Base-by-base conservation (phyloP, 1,140 invertebrate species). In the Musca domestica region DNA sequence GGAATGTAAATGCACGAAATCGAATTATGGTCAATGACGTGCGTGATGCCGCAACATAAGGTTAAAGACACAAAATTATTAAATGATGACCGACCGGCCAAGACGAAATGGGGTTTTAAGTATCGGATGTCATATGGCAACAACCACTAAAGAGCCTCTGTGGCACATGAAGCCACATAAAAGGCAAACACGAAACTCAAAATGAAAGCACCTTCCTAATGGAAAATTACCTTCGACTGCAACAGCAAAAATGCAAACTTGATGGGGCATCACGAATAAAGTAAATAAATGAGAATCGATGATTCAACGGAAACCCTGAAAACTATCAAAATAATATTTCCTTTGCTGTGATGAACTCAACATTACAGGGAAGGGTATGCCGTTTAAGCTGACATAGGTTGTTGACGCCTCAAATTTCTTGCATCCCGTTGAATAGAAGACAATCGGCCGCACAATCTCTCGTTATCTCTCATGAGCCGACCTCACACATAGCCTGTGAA, bases 331-430 rank as follows among this genome's bases (percentile, higher is more conserved):
- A 41, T 49, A 54, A 54, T 72, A 70, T 74, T 72, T 72, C 73
- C 68, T 71, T 71, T 41, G 4, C 4, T 41, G 34, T 41, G 34
- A 5, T 7, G 2, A 5, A 41, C 12, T 41, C 34, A 41, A 41
- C 2, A 41, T 10, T 10, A 9, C 34, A 41, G 34, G 34, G 34
- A 41, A 12, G 34, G 34, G 5, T 41, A 69, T 58, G 69, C 34
- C 47, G 69, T 67, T 71, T 79, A 79, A 79, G 77, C 77, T 75
- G 77, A 74, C 79, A 77, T 77, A 76, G 69, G 73, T 71, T 79
- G 77, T 79, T 79, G 77, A 79, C 77, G 77, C 77, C 77, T 79
- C 75, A 41, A 76, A 72, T 79, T 79, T 79, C 77, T 64, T 54
- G 19, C 51, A 30, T 30, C 27, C 27, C 27, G 27, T 30, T 10